Base-by-base conservation (phyloP, 2,888 invertebrate species). In the Caradrina clavipalpis region DNA sequence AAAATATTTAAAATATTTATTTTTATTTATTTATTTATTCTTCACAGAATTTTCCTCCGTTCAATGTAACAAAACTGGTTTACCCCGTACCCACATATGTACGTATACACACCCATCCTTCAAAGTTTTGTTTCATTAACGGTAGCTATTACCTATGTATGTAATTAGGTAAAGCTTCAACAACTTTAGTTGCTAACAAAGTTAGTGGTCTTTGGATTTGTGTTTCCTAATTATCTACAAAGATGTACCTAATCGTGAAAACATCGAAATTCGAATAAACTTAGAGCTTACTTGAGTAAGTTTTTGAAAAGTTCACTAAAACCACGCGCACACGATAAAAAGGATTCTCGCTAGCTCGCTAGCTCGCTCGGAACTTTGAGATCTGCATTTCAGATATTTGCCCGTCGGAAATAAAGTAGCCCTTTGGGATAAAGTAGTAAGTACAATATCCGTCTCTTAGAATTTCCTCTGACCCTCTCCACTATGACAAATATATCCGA, bases 401-500 rank as follows among this genome's bases (percentile, higher is more conserved):
- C 2, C 2, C 15, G 19, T 42, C 17, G 13, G 15, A 47, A 65
- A 71, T n/a, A 57, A 64, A 19, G 6, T 39, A 56, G 21, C n/a
- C 47, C 2, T 17, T 15, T 17, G 19, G 19, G 21, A 21, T 59
- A 26, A 47, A 45, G 51, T 60, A 35, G 50, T 35, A 49, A 11
- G 53, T 57, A 53, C 45, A 17, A 45, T 31, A 49, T 53, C 35
- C 31, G 6, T 47, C 39, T 15, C 10, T 10, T 50, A n/a, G 4
- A 68, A 57, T 60, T 31, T 64, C 22, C 42, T 22, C 26, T 19
- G 35, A 53, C 47, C 31, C 61, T 26, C 31, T 10, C 50, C 58
- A 35, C n/a, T 64, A 39, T 22, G 7, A 17, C n/a, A 22, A 58
- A 11, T n/a, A 78, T 66, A 59, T 66, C 57, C 11, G 10, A 39